Evolutionary conservation across 30 jellyfish, hydroid and myxozoan genomes (phyloP).

Genomic region (Chrysaora quinquecirrha): DNA sequence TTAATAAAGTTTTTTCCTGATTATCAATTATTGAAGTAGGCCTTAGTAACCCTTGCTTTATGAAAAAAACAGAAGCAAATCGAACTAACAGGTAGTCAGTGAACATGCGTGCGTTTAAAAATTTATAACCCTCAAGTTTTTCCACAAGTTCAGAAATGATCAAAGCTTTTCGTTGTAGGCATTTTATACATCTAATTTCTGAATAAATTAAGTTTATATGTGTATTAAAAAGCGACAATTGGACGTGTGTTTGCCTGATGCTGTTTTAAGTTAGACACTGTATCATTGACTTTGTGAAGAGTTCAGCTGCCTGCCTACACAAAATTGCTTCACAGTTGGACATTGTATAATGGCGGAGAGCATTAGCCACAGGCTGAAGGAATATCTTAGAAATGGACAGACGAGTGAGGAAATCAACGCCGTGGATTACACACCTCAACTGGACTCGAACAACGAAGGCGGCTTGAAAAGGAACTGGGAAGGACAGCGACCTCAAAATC

Average conservation of each 20-base stretch:
- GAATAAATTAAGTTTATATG: neutral
- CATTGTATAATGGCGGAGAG: conserved; percentile 59
- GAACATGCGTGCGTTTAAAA: conserved; percentile 75
- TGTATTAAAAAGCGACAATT: no score
- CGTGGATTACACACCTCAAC: conserved; percentile 5
- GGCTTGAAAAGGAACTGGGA: conserved; percentile 22
- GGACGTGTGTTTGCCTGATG: no score
- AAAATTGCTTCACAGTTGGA: conserved; percentile 27
- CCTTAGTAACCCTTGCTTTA: no score
- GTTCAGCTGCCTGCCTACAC: neutral
- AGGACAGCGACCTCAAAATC: conserved; percentile 27
- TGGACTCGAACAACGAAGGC: conserved; percentile 41
- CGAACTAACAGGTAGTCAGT: conserved; percentile 59
- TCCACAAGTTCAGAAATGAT: conserved; percentile 75
- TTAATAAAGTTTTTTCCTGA: no score
- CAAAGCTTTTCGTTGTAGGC: conserved; percentile 28
- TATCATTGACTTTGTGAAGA: neutral
- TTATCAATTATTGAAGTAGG: no score
- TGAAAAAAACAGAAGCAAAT: neutral
- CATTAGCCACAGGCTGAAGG: conserved; percentile 50
- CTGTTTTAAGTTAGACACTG: no score
- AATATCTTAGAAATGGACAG: conserved; percentile 55
- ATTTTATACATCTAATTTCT: conserved; percentile 27
- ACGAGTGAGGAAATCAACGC: conserved; percentile 18
- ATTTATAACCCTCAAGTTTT: conserved; percentile 65